Evolutionary conservation across 2,797 vertebrate genomes (phyloP).

Genomic region (Emys orbicularis): DNA sequence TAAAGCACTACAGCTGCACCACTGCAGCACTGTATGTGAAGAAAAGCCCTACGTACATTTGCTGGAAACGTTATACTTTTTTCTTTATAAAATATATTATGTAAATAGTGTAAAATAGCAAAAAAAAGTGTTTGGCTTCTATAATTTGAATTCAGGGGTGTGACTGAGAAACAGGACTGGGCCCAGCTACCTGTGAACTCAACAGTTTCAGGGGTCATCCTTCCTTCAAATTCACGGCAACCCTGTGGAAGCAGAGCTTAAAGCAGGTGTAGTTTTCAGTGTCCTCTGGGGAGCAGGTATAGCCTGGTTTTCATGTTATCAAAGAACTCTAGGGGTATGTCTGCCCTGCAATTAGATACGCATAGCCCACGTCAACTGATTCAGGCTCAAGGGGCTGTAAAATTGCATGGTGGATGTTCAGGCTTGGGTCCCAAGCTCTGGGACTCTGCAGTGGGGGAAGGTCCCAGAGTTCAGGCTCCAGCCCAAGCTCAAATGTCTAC

Average conservation of each 20-base stretch:
- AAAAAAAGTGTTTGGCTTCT: background rate
- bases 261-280: background rate
- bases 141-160: background rate
- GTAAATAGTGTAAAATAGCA: background rate
- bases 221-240: background rate
- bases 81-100: background rate
- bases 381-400: background rate
- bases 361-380: background rate
- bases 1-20: background rate
- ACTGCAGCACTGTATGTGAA: background rate
- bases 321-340: background rate
- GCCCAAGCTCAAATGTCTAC: background rate
- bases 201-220: background rate
- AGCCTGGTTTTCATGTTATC: background rate
- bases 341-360: background rate
- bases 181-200: background rate
- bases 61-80: background rate
- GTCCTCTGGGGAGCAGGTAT: background rate
- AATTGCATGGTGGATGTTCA: background rate
- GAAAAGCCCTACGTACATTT: background rate
- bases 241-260: background rate
- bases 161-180: background rate
- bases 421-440: background rate
- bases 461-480: background rate
- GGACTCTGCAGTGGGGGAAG: background rate